Conservation (phyloP, 2,113 vertebrate species). For the Leucoraja erinaceus region DNA sequence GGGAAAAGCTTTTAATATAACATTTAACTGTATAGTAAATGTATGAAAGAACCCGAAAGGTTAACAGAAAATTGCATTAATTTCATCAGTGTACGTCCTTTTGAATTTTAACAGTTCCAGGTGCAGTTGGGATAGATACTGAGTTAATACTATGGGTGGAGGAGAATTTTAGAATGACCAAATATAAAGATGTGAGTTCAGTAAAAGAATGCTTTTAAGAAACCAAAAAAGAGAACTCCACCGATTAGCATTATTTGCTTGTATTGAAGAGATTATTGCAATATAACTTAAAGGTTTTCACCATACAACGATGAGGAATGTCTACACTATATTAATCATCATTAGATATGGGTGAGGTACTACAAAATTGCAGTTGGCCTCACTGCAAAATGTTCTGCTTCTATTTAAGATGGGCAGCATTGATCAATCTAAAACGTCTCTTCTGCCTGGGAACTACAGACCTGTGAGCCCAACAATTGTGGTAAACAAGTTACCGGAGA, state of each 20-base stretch:
- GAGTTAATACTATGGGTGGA: neutral
- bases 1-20: no score
- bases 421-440: no score
- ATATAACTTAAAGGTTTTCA: no score
- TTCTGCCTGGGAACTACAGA: no score
- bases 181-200: neutral
- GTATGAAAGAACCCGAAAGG: neutral
- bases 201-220: neutral
- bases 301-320: no score
- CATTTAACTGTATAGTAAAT: neutral
- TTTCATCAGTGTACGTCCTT: neutral
- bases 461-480: no score
- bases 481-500: no score
- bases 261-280: neutral
- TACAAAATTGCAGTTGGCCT: no score
- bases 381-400: no score
- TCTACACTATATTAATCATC: no score
- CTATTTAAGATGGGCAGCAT: no score
- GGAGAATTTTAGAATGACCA: neutral
- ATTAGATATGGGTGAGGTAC: no score
- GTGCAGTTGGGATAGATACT: neutral
- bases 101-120: neutral
- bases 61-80: neutral
- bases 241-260: neutral
- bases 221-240: neutral